Evolutionary conservation across 2,888 invertebrate genomes (phyloP), one percentile per base, ranked within the genome.

Genomic region (Amphipoea oculea): DNA sequence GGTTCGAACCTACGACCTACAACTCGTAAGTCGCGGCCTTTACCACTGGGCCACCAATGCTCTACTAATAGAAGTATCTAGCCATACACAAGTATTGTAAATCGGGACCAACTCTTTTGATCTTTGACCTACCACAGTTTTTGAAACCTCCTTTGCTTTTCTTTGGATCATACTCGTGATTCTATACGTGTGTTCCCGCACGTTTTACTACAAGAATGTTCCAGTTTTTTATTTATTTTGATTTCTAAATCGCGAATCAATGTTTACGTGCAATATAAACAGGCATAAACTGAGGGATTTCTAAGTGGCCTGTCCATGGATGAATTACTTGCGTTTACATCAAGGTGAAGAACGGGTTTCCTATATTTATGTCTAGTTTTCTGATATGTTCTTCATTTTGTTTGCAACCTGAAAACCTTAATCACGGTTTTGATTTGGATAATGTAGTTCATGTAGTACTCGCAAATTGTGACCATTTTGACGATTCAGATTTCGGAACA

Each of bases 251-350:
- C 45, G 65, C 77, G 51, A 29, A 54, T 76, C 68, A 72, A 78
- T 85, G 68, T 83, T 73, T 60, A 81, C 69, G 63, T 72, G 67
- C 12, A 81, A 74, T 76, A 23, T 81, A 85, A 85, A 86, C 86
- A 82, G 17, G 57, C n/a, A 72, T 78, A 81, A 63, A 84, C 74
- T 78, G 67, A 88, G 76, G 66, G 76, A 84, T 86, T 84, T 84
- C 57, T 82, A 68, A 48, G 60, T 76, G 63, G 36, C 20, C 66
- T 45, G 78, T 51, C 54, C 81, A 73, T 82, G 75, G 79, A 78
- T 73, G 84, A 81, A 79, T 78, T 82, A 82, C 62, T 84, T 78
- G 54, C 70, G 67, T 84, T 66, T 79, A 69, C 70, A 82, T 81
- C 76, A 81, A 86, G 79, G 78, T 75, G 54, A 79, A 72, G 60